Evolutionary conservation across 2,113 vertebrate species (phyloP).

Genomic region (Pelmatolapia mariae): DNA sequence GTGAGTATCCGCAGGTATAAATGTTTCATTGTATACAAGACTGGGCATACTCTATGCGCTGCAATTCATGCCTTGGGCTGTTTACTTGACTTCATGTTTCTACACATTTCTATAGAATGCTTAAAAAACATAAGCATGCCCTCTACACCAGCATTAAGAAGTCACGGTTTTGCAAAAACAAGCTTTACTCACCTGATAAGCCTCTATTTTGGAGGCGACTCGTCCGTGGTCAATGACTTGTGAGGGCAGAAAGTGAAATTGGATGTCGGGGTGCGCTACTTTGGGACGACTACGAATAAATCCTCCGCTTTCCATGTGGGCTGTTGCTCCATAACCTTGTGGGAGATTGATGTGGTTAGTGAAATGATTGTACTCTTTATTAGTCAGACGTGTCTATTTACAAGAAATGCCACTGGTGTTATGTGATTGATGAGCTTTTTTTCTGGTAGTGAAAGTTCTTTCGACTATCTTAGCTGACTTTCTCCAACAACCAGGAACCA

Average conservation of each 20-base stretch:
- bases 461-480: neutral
- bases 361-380: neutral
- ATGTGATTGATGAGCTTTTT: neutral
- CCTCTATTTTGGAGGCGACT: conserved; percentile 78
- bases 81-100: neutral
- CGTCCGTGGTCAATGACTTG: conserved; percentile 95
- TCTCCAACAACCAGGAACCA: neutral
- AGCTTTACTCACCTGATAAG: conserved; percentile 81
- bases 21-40: neutral
- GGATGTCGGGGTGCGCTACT: conserved; percentile 87
- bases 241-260: conserved; percentile 96
- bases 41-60: neutral
- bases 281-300: conserved; percentile 86
- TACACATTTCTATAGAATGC: neutral
- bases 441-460: neutral
- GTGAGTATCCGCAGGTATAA: neutral
- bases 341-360: neutral
- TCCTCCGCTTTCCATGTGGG: conserved; percentile 92
- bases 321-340: conserved; percentile 85
- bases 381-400: neutral
- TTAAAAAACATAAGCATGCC: neutral
- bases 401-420: neutral
- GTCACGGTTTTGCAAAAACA: neutral
- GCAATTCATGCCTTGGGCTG: neutral
- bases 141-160: neutral